Evolutionary conservation across 2,888 invertebrate genomes (phyloP).

Genomic region (Terebella lapidaria): DNA sequence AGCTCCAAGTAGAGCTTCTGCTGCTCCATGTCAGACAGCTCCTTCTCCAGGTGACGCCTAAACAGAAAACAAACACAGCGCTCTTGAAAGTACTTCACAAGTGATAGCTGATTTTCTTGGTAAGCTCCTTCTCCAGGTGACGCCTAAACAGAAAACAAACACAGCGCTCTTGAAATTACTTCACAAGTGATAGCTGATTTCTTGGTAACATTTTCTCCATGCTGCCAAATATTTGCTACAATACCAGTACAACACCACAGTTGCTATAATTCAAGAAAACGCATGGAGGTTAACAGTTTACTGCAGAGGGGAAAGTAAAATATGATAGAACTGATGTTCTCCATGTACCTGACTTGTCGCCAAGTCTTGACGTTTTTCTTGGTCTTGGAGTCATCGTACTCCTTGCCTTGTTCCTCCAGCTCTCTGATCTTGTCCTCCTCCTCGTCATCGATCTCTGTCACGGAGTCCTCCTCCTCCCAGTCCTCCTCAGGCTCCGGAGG

Average conservation of each 20-base stretch:
- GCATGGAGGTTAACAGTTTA: no score
- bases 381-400: neutral
- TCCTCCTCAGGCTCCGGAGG: neutral
- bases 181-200: no score
- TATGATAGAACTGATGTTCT: no score
- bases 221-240: no score
- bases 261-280: no score
- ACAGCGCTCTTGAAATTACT: no score
- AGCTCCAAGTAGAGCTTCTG: conserved; percentile 15
- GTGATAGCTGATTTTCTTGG: no score
- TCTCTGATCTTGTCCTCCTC: neutral
- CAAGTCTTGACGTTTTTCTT: neutral
- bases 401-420: neutral
- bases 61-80: no score
- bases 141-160: neutral
- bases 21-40: conserved; percentile 13
- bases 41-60: conserved; percentile 6
- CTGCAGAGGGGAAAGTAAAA: no score
- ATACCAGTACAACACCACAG: no score
- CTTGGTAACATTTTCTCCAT: conserved; percentile 4
- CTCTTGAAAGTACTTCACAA: no score
- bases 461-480: neutral
- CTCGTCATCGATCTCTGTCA: neutral
- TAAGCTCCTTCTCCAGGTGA: conserved; percentile 7
- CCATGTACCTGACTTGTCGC: neutral